Conservation (phyloP, 2,113 vertebrate genomes). For the Gracilinanus agilis region DNA sequence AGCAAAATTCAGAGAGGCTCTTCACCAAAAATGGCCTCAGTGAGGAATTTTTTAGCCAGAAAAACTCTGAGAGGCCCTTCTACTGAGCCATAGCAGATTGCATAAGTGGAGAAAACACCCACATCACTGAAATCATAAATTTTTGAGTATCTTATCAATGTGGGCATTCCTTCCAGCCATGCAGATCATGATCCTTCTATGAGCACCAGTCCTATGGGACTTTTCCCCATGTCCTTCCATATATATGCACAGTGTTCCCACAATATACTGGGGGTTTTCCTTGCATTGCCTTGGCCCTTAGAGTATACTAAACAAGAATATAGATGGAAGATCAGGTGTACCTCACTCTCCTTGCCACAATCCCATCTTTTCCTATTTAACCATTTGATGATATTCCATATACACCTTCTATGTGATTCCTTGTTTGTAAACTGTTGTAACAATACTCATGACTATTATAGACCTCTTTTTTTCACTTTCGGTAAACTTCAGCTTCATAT, state of each 20-base stretch:
- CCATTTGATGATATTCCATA: neutral
- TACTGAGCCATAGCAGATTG: neutral
- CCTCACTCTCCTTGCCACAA: neutral
- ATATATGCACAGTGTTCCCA: neutral
- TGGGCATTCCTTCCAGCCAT: neutral
- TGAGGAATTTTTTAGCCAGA: no score
- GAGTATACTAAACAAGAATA: neutral
- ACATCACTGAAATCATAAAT: neutral
- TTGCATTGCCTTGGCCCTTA: neutral
- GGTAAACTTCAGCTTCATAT: neutral
- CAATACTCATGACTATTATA: neutral
- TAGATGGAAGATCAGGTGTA: neutral
- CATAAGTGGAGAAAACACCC: neutral
- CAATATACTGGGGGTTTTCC: neutral
- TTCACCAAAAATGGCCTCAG: neutral
- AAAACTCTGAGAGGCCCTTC: no score
- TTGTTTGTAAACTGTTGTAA: neutral
- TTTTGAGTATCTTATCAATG: neutral
- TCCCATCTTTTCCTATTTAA: neutral
- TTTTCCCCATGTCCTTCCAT: neutral
- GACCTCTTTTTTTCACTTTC: neutral
- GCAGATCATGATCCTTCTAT: neutral
- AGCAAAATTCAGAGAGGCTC: neutral
- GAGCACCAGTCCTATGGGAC: neutral
- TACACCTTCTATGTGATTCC: neutral